Base-by-base conservation (phyloP, 2,797 vertebrate genomes). In the Zenarchopterus dispar region DNA sequence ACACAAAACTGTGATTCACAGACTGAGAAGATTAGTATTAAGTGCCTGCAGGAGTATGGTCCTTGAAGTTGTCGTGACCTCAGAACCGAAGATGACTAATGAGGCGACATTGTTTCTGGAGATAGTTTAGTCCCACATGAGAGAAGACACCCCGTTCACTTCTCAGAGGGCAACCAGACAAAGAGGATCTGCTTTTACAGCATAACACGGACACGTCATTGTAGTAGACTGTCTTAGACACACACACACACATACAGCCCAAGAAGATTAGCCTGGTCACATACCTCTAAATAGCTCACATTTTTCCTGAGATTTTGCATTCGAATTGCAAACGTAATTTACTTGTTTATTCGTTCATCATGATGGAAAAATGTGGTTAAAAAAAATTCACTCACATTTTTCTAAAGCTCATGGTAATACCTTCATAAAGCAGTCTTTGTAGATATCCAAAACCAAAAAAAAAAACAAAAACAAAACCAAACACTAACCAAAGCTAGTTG, bases 151-250 rank as follows among this genome's bases (percentile, higher is more conserved):
- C n/a, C 41, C 21, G 18, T 41, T 16, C 1, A 6, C n/a, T 52
- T 44, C 45, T 47, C 22, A 16, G 28, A 24, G 54, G 45, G 22
- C 23, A 8, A 11, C 26, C 43, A 23, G 5, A 55, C 43, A 6
- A 53, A 55, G 28, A 45, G 64, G 70, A 71, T 65, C 67, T 47
- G 39, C 19, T 80, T 80, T 75, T 65, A 62, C 65, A 47, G 24
- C 51, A 52, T 53, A 52, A 69, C 53, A 46, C 31, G 7, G 49
- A 69, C 53, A 43, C 31, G 8, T 21, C n/a, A 3, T 23, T 53
- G 56, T 16, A 55, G 45, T 62, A 52, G 57, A 79, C 41, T 22
- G 17, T 33, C 56, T 47, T 49, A 44, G 13, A 24, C 11, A 16
- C 26, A 36, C 33, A 28, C 26, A 28, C 26, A 36, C 33, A 9